Evolutionary conservation across 2,113 vertebrate genomes (phyloP), one percentile per base, ranked within the genome.

Genomic region (Channa argus): DNA sequence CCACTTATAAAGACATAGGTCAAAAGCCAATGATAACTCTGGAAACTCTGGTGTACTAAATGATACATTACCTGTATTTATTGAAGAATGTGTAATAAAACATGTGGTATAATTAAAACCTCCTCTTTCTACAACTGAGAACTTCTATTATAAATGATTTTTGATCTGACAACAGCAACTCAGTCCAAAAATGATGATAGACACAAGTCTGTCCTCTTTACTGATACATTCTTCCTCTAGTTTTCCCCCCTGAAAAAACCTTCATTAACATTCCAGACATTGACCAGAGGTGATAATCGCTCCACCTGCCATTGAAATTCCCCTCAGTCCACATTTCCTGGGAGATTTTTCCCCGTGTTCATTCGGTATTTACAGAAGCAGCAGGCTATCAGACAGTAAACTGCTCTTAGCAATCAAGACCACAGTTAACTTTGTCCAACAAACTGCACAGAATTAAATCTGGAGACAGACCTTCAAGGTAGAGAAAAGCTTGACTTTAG

Each of bases 351-450:
- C 71, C 70, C 54, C 65, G 74, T 71, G 80, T 82, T 82, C 72
- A 53, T 74, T 56, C 59, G 69, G 78, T 86, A 84, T 86, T 86
- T 84, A 82, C 75, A 86, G 69, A 84, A 62, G 63, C 69, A 71
- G 71, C 67, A 53, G 74, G 62, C 71, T 71, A 71, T 81, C 80
- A 78, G 54, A 64, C 61, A 79, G 61, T 50, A 77, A 78, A 74
- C 64, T 0, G 5, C 80, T 79, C 66, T 56, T 74, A 85, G 70
- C 74, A 34, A 77, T 82, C 63, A 77, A 63, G 50, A 66, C 77
- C 34, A 8, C 9, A 7, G 73, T 80, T 78, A 77, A 66, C 49
- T 75, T 76, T 70, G 70, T 81, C 73, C 74, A 79, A 66, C 75
- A 71, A 66, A 49, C 43, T 68, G 62, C 49, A 60, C 33, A 24